Base-by-base conservation (phyloP, 64 coral and sea anemone genomes). In the Platygyra sinensis region DNA sequence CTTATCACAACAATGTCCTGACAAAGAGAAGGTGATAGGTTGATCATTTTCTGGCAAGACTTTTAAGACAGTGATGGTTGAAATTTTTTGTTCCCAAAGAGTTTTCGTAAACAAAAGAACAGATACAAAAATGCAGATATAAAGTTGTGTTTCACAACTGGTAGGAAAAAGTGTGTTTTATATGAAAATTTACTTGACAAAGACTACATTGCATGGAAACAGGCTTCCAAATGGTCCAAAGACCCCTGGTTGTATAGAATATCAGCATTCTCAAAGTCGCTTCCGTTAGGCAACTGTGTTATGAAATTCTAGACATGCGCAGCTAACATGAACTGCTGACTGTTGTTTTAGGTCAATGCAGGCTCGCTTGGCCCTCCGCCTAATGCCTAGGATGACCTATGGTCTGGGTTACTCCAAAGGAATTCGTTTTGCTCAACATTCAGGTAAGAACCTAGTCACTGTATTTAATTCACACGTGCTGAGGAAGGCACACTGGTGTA, bases 281-380 rank as follows among this genome's bases (percentile, higher is more conserved):
- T 57, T 57, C 11, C 54, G 15, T 57, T 57, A 12, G 54, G 15
- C 54, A 0, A 57, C 54, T 57, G 54, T 57, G 10, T 13, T 57
- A 57, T 77, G 6, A 49, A 78, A 36, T 19, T 55, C 76, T 30
- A 55, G 8, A 78, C 28, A 42, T 78, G 76, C 76, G 2, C 76
- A 78, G 36, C 28, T 36, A 22, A 22, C 18, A 78, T 33, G 30
- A 38, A 69, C 65, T 30, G 16, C 55, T 42, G 52, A 83, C 27
- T 24, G 10, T 62, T 62, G 57, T 83, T 80, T 5, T 36, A 97
- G 95, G 86, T 88, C 91, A 39, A 81, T 86, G 20, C 64, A 92
- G n/a, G 91, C 92, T 42, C 82, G 95, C 30, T 24, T 94, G 30
- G 95, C 92, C 17, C 82, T 93, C 10, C 91, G 95, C 28, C 86